A percentile compares a stretch with the other conserved stretches of the same genome.
Evolutionary conservation across 2,113 vertebrate genomes (phyloP).

Genomic region (Sturnus vulgaris): DNA sequence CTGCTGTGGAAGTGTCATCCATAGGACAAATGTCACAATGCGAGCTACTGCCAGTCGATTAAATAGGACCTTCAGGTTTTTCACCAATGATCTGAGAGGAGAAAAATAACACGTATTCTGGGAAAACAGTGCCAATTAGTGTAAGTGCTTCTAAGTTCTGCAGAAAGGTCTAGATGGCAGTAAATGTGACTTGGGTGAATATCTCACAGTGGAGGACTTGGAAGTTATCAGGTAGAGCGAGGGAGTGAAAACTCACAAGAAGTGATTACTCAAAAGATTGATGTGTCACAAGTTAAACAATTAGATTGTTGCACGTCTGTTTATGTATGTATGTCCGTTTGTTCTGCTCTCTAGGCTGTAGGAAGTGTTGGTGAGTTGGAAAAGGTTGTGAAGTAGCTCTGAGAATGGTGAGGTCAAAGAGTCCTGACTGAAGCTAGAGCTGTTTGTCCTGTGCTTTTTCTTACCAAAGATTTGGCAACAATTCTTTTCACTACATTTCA

Average conservation of each 20-base stretch:
- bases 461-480: neutral
- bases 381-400: neutral
- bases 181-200: neutral
- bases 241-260: neutral
- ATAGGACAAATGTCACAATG: neutral
- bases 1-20: neutral
- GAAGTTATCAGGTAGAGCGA: neutral
- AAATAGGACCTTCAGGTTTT: neutral
- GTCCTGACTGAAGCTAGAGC: neutral
- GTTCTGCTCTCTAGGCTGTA: neutral
- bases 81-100: neutral
- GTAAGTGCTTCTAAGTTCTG: neutral
- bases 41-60: neutral
- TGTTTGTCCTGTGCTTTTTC: neutral
- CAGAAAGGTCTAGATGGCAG: neutral
- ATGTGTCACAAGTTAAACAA: neutral
- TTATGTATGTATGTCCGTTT: neutral
- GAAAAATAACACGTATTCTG: neutral
- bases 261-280: neutral
- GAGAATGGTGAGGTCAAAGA: neutral
- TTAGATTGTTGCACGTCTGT: neutral
- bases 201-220: neutral
- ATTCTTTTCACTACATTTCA: rapidly evolving
- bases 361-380: neutral
- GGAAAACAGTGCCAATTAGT: neutral